Percentiles rank a stretch among this genome's conserved stretches.
Evolutionary conservation across 2,797 vertebrate genomes (phyloP).

Genomic region (Clarias platycephalus): DNA sequence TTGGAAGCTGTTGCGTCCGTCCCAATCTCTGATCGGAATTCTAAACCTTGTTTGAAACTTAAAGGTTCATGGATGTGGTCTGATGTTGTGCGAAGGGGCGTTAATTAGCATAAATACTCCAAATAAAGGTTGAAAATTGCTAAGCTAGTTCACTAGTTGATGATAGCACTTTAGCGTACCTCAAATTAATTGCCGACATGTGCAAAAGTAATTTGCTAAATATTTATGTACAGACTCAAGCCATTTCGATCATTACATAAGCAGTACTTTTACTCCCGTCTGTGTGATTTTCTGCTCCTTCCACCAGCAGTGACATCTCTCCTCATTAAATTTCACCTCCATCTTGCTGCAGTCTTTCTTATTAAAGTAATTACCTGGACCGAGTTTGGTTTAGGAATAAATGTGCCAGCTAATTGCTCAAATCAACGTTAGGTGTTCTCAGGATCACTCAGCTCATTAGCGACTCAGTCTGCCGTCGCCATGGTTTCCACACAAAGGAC

Average conservation of each 20-base stretch:
- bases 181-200: background rate
- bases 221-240: no score
- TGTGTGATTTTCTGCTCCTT: background rate
- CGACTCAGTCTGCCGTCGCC: constrained; percentile 61
- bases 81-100: no score
- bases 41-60: no score
- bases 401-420: constrained; percentile 69
- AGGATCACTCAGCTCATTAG: constrained; percentile 70
- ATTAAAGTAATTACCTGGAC: constrained; percentile 57
- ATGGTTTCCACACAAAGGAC: constrained; percentile 67
- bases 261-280: background rate
- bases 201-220: background rate
- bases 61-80: no score
- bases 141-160: no score
- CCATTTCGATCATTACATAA: background rate
- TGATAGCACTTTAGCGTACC: background rate
- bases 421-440: constrained; percentile 67
- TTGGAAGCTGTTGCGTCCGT: no score
- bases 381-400: constrained; percentile 68
- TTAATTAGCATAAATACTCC: no score
- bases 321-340: constrained; percentile 35
- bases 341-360: constrained; percentile 46
- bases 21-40: no score
- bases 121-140: no score
- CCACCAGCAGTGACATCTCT: background rate